phyloP scores from a whole-genome alignment of 2,113 vertebrate species.

The Sinocyclocheilus rhinocerous region DNA sequence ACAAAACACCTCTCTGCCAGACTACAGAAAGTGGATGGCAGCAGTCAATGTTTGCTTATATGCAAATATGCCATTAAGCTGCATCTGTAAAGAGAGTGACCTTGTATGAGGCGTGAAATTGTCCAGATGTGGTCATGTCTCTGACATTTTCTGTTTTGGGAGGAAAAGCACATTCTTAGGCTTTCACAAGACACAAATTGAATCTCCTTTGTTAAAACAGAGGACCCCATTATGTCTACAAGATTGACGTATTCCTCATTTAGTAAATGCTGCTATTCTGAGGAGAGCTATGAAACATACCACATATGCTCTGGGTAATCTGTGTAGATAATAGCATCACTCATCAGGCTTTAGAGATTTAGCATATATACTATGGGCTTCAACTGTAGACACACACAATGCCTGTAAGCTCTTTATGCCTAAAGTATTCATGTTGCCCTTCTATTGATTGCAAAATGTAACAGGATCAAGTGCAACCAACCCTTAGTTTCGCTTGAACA shows the following conservation, averaged over 20 bases:
- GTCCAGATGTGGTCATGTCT: neutral
- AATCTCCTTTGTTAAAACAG: neutral
- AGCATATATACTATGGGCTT: neutral
- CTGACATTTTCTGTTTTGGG: neutral
- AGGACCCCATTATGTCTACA: neutral
- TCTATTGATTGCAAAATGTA: neutral
- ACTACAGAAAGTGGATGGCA: neutral
- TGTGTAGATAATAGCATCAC: neutral
- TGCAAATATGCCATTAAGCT: neutral
- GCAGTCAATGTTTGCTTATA: constrained; percentile 4
- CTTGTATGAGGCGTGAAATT: neutral
- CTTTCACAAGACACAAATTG: neutral
- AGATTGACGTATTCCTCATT: neutral
- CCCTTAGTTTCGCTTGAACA: neutral
- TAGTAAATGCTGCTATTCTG: neutral
- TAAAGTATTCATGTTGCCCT: neutral
- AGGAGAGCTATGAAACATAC: neutral
- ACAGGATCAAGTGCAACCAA: neutral
- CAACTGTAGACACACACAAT: neutral
- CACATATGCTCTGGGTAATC: neutral
- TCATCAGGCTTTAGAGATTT: neutral
- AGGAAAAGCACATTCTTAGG: neutral
- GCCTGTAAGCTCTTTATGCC: constrained; percentile 14
- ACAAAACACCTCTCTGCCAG: neutral
- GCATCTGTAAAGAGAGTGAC: constrained; percentile 3